Base-by-base conservation (phyloP, 2,888 invertebrate species). In the Ypsolopha scabrella region DNA sequence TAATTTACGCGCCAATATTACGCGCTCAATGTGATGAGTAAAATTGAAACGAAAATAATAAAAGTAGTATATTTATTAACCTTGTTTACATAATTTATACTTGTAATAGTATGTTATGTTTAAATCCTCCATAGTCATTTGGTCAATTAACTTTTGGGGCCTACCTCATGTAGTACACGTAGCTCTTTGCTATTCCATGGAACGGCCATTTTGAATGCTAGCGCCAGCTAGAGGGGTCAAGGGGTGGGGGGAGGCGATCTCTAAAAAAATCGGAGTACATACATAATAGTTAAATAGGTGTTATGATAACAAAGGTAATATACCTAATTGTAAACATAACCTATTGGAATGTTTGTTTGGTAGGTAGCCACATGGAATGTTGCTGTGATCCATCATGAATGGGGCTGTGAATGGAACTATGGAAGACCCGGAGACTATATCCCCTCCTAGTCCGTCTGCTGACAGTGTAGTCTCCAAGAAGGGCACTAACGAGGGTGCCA, bases 141-240 rank as follows among this genome's bases (percentile, higher is more conserved):
- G 24, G 24, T 4, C 24, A 24, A 24, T 24, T 24, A 24, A 24
- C 24, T 4, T 24, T 24, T 24, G 24, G 24, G 4, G 24, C 4
- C 24, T 24, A 24, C 24, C 24, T 24, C 24, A 24, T 24, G 24
- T 24, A 24, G 24, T 24, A 24, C 24, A 24, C 24, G 24, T 24
- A 24, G 24, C 24, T 24, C 24, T n/a, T n/a, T 24, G 24, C 64
- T 68, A 69, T 69, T 72, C 75, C 73, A 74, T 75, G 68, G 70
- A 72, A 79, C 80, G 80, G 82, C 82, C 82, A 83, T 83, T 82
- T 83, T 81, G 82, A 79, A 78, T 80, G 72, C 75, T 73, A 75
- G 74, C 70, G 77, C 74, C 74, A 73, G 67, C 63, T 63, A 62
- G 67, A 70, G 58, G 67, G 60, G 64, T 67, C 59, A 68, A 65